Evolutionary conservation across 2,888 invertebrate genomes (phyloP), one percentile per base, ranked within the genome.

Genomic region (Clivina fossor): DNA sequence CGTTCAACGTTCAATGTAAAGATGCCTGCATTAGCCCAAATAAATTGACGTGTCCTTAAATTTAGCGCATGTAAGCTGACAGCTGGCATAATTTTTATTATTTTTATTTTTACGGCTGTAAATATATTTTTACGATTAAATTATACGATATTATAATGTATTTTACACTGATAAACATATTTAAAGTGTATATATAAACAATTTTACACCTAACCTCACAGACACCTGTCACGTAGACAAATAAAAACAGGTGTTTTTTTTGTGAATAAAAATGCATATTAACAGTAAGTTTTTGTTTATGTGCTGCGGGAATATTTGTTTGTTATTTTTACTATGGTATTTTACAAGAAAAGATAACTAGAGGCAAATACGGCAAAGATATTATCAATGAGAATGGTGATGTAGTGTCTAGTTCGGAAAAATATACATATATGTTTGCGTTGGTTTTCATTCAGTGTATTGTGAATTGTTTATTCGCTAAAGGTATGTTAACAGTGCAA

Each of bases 241-340:
- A n/a, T n/a, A n/a, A n/a, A n/a, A 19, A 9, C 22, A 20, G 3
- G 9, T 7, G 13, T 18, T 8, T n/a, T 38, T 32, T 11, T 32
- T 30, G n/a, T n/a, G n/a, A n/a, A 4, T 30, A n/a, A 53, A 44
- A 53, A 75, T 76, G 75, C 68, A 72, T 30, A 72, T 69, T 56
- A 73, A 72, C 47, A 67, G 68, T 4, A 84, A 85, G 66, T 85
- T 97, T 69, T 64, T 92, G n/a, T 1, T 74, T 91, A 49, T 94
- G 86, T 72, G 86, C 93, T 1, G 74, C 80, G n/a, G 93, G 93
- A 55, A 96, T 98, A 71, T 94, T 98, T 71, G 75, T 90, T 22
- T 91, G 90, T 65, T 98, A 94, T 70, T 95, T 95, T 72, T 85
- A 90, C 67, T 97, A 85, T 72, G 97, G 90, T n/a, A 86, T 97